phyloP scores from a whole-genome alignment of 2,113 vertebrate genomes.

The Oncorhynchus mykiss region DNA sequence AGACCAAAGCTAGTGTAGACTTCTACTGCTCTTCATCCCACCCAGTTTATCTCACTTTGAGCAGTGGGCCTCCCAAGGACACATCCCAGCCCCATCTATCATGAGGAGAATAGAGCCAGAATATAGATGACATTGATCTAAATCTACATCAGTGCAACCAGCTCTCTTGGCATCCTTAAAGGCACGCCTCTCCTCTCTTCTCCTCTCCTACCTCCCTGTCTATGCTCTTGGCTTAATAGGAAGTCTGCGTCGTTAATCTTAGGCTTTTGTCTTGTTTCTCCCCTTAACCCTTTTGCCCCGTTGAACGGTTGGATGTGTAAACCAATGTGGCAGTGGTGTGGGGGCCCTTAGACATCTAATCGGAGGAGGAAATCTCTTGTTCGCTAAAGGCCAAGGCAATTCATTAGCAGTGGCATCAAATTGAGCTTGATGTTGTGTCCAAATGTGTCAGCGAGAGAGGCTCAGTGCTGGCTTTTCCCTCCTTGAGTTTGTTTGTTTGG shows the following conservation, averaged over 20 bases:
- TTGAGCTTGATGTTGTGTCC: not conserved
- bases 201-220: not conserved
- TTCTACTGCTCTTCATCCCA: not conserved
- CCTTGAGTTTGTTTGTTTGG: slow-evolving; percentile 5
- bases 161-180: slow-evolving; percentile 2
- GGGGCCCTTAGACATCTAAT: slow-evolving; percentile 16
- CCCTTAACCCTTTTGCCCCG: slow-evolving; percentile 10
- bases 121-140: not conserved
- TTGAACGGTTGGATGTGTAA: slow-evolving; percentile 13
- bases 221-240: not conserved
- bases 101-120: not conserved
- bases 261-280: slow-evolving; percentile 7
- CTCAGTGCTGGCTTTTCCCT: not conserved
- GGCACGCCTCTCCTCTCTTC: not conserved
- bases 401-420: slow-evolving; percentile 6
- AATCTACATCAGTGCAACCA: not conserved
- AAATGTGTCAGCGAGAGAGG: not conserved
- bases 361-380: slow-evolving; percentile 21
- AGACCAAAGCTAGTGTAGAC: not conserved
- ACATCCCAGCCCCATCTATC: not conserved
- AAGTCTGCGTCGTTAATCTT: slow-evolving; percentile 11
- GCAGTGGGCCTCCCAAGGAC: slow-evolving; percentile 4
- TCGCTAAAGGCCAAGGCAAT: slow-evolving; percentile 1
- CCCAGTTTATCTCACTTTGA: not conserved
- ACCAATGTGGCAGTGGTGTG: slow-evolving; percentile 3